Conservation (phyloP, 2,113 vertebrate genomes). For the rat (Rattus norvegicus) region GRCr8 NC_086033.1:36330001-36330500, state of each 20-base stretch:
- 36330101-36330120: not conserved
- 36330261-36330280: constrained; percentile 85
- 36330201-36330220: not conserved
- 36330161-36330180: not conserved
- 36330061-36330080: not conserved
- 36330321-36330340: constrained; percentile 74
- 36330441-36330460: constrained; percentile 7
- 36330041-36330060: not conserved
- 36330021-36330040: not conserved
- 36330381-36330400: constrained; percentile 79
- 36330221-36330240: not conserved
- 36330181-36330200: not conserved
- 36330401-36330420: constrained; percentile 55
- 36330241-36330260: constrained; percentile 46
- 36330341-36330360: not conserved
- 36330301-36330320: constrained; percentile 80
- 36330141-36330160: not conserved
- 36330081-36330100: not conserved
- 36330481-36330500: constrained; percentile 62
- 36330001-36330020: constrained; percentile 67
- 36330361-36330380: constrained; percentile 81
- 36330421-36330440: constrained; percentile 36
- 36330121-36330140: constrained; percentile 36
- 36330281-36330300: constrained; percentile 80
- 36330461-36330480: constrained; percentile 68